Base-by-base conservation (phyloP, 2,797 vertebrate species). In the Ctenopoma multispine region DNA sequence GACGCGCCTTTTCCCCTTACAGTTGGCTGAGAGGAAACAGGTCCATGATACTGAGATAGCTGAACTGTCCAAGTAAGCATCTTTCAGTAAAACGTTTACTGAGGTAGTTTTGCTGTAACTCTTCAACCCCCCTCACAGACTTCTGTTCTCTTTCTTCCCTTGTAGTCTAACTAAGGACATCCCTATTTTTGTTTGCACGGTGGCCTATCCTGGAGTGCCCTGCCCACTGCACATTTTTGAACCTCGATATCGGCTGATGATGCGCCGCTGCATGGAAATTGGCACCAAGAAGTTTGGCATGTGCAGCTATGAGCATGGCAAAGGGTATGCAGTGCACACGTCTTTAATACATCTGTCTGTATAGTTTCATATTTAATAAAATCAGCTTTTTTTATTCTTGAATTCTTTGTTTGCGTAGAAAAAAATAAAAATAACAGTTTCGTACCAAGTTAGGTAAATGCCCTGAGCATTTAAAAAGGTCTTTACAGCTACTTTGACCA, bases 181-280 rank as follows among this genome's bases (percentile, higher is more conserved):
- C 81, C 96, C 96, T 10, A 96, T 97, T 88, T 97, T 98, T 0
- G 96, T 97, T 29, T 97, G 96, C 92, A 96, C 95, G 0, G 94
- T 97, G 94, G 95, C 96, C 4, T 97, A 96, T 85, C 96, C 96
- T 0, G 95, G 95, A 17, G 85, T 97, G 0, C 71, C 95, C n/a
- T 98, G 96, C 76, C 96, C 96, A 0, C 93, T 97, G 79, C 97
- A 97, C 11, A 88, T 98, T 72, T 98, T 98, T 0, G 97, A 98
- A 85, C 97, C 96, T 3, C 96, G 96, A 2, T 98, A 97, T 70
- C 95, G 96, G 36, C 94, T 98, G 56, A 97, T 98, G 96, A 96
- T 97, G 93, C 95, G 96, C 0, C 93, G 96, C 40, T 98, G 96
- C 89, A 96, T 96, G 92, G 96, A 98, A 80, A 96, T 95, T 0